Percentiles rank a stretch among this genome's conserved stretches.
These are phyloP conservation scores for Leuciscus waleckii DNA, from an alignment of 2,797 vertebrate genomes.

Conservation along the genomic window DNA sequence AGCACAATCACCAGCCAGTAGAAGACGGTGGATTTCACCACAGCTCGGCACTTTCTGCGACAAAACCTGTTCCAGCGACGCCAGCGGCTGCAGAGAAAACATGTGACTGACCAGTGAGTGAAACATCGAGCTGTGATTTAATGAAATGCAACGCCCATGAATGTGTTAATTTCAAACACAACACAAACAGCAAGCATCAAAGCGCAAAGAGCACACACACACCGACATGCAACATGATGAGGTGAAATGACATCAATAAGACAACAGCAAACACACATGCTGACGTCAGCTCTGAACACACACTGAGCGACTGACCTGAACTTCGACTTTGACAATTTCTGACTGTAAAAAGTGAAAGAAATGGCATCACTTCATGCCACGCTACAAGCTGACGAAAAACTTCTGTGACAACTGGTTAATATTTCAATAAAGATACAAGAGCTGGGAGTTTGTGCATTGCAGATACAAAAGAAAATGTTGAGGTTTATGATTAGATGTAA, in stretches of 20 bases:
- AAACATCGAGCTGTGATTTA: neutral
- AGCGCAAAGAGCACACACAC: neutral
- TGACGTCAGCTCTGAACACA: conserved; percentile 38
- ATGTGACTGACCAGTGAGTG: neutral
- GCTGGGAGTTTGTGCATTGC: neutral
- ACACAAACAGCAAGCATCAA: neutral
- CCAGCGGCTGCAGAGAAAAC: conserved; percentile 85
- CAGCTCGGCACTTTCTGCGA: conserved; percentile 90
- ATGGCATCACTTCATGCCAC: conserved; percentile 50
- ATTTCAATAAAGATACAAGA: neutral
- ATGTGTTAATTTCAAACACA: neutral
- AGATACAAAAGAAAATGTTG: neutral
- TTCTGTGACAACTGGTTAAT: neutral
- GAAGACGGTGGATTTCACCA: conserved; percentile 95
- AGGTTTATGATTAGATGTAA: neutral
- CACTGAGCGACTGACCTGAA: conserved; percentile 89
- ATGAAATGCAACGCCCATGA: neutral
- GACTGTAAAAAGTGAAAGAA: conserved; percentile 85
- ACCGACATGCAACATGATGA: conserved; percentile 34
- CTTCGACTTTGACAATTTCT: conserved; percentile 96
- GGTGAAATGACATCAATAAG: conserved; percentile 25
- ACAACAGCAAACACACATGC: conserved; percentile 33
- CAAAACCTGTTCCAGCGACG: conserved; percentile 96
- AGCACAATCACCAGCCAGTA: conserved; percentile 98
- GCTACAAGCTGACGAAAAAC: neutral